Base-by-base conservation (phyloP, 2,797 vertebrate species). In the Enteromius fasciolatus region DNA sequence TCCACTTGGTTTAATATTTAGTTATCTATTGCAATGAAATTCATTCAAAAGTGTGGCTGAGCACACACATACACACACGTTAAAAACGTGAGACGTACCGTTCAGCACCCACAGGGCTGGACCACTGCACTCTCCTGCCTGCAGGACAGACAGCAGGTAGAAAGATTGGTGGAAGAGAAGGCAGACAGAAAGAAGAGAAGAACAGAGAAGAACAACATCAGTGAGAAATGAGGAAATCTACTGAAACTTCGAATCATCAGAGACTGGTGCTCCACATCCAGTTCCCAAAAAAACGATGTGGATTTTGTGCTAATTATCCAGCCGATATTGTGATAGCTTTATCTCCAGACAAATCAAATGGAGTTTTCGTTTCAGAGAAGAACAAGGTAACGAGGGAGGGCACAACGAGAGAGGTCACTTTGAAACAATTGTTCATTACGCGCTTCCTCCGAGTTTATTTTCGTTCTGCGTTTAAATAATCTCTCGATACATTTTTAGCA, bases 351-450 rank as follows among this genome's bases (percentile, higher is more conserved):
- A 85, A 77, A 87, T 87, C 87, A 86, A 83, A 86, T 86, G 66
- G 63, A 84, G 44, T 84, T 84, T 78, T 57, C 70, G 48, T 79
- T 78, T 20, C 5, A 36, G 63, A 83, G 80, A 80, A 66, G 76
- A 79, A 78, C 52, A 83, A 78, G 75, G 54, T 31, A 76, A 86
- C 78, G 12, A 48, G 77, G 74, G 74, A 84, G 69, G 36, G 57
- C 23, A 20, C 39, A 54, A 4, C 2, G 73, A 78, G 80, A 80
- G 73, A 89, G 90, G 90, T 92, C 91, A 90, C 88, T 88, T 92
- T 92, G 76, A 90, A 90, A 89, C 88, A 80, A 88, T 83, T 88
- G 86, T 89, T 92, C 90, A 91, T 92, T 89, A 92, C 89, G 84
- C 80, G 86, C 82, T 90, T 89, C 87, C 82, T 78, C 77, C 39